These are phyloP conservation scores for Lepus americanus DNA, from an alignment of 2,113 vertebrate genomes.

Conservation along the genomic window DNA sequence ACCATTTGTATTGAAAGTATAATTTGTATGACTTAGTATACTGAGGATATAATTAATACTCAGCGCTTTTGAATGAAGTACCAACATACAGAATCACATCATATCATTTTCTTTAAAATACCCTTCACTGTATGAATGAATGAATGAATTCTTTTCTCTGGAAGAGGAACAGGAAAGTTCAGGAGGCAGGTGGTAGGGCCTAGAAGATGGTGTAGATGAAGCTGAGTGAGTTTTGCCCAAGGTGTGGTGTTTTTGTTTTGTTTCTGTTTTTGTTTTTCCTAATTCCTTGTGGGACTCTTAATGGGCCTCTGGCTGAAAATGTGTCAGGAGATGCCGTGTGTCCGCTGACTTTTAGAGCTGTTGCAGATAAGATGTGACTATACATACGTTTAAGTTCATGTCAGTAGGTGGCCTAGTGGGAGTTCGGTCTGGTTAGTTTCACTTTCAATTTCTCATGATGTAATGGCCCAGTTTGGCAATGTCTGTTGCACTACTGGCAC, in stretches of 20 bases:
- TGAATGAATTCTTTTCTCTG: background rate
- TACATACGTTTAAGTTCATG: too few species aligned
- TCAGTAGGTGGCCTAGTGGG: background rate
- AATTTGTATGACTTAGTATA: background rate
- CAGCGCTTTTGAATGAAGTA: background rate
- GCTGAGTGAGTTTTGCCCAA: background rate
- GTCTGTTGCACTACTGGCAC: background rate
- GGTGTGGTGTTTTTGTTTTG: background rate
- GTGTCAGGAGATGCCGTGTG: background rate
- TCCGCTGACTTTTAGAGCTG: background rate
- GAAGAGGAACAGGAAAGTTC: background rate
- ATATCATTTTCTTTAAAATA: background rate
- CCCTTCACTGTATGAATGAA: background rate
- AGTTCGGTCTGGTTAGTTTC: conserved; percentile 32
- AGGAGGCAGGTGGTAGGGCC: background rate
- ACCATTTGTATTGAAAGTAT: background rate
- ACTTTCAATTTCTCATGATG: conserved; percentile 45
- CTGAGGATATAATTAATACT: background rate
- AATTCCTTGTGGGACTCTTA: background rate
- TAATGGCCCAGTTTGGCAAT: background rate
- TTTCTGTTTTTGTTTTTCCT: background rate
- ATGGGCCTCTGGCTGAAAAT: background rate
- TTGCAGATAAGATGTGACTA: background rate
- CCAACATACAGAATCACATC: background rate
- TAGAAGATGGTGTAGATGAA: too few species aligned